A percentile compares a stretch with the other conserved stretches of the same genome.
Conservation (phyloP, 2,113 vertebrate genomes). For the Ameiurus melas region DNA sequence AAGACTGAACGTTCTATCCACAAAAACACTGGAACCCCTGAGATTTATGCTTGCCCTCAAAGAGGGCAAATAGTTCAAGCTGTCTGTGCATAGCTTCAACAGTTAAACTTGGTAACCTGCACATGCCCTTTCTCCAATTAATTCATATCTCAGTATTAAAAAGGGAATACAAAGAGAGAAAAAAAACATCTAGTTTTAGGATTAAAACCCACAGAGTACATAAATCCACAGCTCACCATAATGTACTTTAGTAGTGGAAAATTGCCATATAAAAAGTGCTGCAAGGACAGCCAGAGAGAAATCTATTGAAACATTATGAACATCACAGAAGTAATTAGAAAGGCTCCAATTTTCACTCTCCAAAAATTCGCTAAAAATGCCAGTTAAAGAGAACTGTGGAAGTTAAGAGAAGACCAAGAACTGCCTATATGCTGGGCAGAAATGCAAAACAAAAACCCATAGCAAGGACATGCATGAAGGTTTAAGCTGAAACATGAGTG, state of each 20-base stretch:
- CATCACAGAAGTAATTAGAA: not conserved
- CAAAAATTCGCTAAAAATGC: not conserved
- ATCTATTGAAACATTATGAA: not conserved
- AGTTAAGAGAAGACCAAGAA: not conserved
- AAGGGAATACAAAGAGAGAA: not conserved
- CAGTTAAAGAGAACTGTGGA: not conserved
- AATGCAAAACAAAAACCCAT: not conserved
- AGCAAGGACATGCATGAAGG: not conserved
- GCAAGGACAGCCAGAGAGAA: not conserved
- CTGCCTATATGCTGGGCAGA: not conserved
- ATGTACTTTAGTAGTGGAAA: not conserved
- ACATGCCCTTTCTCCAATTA: not conserved
- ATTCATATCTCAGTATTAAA: not conserved
- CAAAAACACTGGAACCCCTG: not conserved
- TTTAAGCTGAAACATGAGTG: not conserved
- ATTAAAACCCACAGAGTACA: not conserved
- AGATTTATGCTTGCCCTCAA: not conserved
- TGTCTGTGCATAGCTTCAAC: not conserved
- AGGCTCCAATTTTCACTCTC: not conserved
- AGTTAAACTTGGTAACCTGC: not conserved
- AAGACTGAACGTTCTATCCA: not conserved
- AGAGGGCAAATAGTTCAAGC: not conserved
- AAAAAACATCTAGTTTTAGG: not conserved
- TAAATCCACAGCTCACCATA: not conserved
- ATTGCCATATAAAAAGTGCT: not conserved